Percentiles rank a stretch among this genome's conserved stretches.
These are phyloP conservation scores for Mandrillus leucophaeus DNA, from an alignment of 2,113 vertebrate genomes.

Conservation along the genomic window DNA sequence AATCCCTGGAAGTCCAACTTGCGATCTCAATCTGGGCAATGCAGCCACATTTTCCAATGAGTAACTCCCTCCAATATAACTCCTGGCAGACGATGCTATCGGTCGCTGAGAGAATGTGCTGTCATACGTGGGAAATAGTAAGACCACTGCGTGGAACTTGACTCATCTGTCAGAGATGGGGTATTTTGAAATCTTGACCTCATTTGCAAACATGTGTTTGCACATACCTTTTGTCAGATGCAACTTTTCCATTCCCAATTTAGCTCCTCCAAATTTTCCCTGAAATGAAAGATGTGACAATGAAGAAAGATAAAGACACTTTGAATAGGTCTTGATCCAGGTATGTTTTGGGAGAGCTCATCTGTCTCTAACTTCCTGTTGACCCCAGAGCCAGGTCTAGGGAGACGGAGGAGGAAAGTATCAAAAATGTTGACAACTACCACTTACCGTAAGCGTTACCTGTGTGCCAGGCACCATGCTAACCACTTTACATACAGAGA, in stretches of 20 bases:
- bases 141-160: slow-evolving; percentile 30
- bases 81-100: background rate
- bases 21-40: slow-evolving; percentile 27
- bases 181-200: slow-evolving; percentile 88
- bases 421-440: background rate
- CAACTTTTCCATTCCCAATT: slow-evolving; percentile 84
- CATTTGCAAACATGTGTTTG: slow-evolving; percentile 80
- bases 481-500: rapidly evolving
- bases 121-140: slow-evolving; percentile 58
- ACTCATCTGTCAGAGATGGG: slow-evolving; percentile 74
- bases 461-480: background rate
- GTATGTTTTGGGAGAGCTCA: background rate
- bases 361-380: slow-evolving; percentile 44
- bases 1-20: slow-evolving; percentile 61
- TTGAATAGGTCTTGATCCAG: slow-evolving; percentile 63
- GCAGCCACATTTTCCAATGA: slow-evolving; percentile 50
- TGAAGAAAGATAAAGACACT: slow-evolving; percentile 71
- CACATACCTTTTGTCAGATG: slow-evolving; percentile 74
- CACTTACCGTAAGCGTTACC: background rate
- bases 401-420: background rate
- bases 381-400: background rate
- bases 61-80: slow-evolving; percentile 63
- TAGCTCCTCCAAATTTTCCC: slow-evolving; percentile 75
- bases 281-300: slow-evolving; percentile 65
- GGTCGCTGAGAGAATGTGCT: slow-evolving; percentile 10